These are phyloP conservation scores for Helicorthomorpha holstii DNA, from an alignment of 1,140 invertebrate genomes.

Conservation along the genomic window DNA sequence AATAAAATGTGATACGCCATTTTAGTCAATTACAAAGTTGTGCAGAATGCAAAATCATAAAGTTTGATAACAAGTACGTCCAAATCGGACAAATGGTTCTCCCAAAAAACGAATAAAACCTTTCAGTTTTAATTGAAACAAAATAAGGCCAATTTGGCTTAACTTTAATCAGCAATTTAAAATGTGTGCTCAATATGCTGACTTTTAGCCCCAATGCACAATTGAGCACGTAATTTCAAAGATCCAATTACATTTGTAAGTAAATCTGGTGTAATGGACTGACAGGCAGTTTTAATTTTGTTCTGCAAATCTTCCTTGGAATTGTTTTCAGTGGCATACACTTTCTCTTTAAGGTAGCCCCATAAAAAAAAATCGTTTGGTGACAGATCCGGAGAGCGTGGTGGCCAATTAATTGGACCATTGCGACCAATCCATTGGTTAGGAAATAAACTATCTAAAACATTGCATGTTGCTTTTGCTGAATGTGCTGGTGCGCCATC, in stretches of 20 bases:
- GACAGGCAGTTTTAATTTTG: neutral
- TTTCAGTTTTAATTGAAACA: too few relatives aligned
- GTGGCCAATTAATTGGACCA: constrained; percentile 23
- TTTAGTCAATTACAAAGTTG: too few relatives aligned
- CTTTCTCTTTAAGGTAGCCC: constrained; percentile 23
- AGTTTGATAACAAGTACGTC: too few relatives aligned
- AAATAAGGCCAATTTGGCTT: too few relatives aligned
- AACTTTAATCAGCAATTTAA: too few relatives aligned
- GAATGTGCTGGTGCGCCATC: constrained; percentile 26
- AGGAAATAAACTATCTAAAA: constrained; percentile 21
- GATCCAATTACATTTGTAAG: neutral
- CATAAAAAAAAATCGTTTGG: constrained; percentile 26
- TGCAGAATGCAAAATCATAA: too few relatives aligned
- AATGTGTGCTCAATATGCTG: too few relatives aligned
- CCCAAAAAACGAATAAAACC: too few relatives aligned
- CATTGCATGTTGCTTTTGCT: constrained; percentile 15
- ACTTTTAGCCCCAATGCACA: too few relatives aligned
- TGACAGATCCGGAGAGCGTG: constrained; percentile 25
- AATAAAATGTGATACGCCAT: too few relatives aligned
- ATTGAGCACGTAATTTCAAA: constrained; percentile 1
- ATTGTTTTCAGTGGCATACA: constrained; percentile 11
- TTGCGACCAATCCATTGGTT: constrained; percentile 24
- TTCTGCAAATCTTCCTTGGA: neutral
- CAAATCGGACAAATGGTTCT: too few relatives aligned
- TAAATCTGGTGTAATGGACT: neutral